Percentiles rank a stretch among this genome's conserved stretches.
These are phyloP conservation scores for Mareca penelope DNA, from an alignment of 2,797 vertebrate species.

Conservation along the genomic window DNA sequence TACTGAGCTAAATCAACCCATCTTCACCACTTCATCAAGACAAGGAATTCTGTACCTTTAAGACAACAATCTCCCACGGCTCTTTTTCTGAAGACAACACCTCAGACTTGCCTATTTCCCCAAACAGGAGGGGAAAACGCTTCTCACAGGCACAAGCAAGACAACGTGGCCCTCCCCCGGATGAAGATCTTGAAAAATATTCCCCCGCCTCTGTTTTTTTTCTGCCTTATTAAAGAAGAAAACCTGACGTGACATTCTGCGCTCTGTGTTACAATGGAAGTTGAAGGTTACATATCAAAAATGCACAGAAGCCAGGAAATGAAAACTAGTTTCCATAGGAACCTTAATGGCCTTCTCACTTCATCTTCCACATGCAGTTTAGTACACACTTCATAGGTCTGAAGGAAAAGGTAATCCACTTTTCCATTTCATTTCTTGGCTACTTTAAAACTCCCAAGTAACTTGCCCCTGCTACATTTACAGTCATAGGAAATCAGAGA, in stretches of 20 bases:
- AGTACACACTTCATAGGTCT: neutral
- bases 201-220: neutral
- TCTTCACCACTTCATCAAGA: neutral
- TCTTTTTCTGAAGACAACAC: neutral
- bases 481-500: neutral
- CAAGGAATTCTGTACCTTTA: neutral
- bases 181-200: neutral
- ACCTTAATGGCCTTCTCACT: neutral
- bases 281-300: neutral
- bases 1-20: neutral
- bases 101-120: neutral
- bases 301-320: neutral
- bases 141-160: neutral
- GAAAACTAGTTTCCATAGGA: neutral
- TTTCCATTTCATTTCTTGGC: neutral
- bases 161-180: neutral
- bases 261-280: neutral
- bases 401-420: neutral
- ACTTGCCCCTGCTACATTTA: fast-evolving
- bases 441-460: neutral
- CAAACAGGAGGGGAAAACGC: neutral
- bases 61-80: neutral
- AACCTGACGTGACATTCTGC: neutral
- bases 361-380: neutral
- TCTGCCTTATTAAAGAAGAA: neutral